Evolutionary conservation across 92 coral and sea anemone species (phyloP), one percentile per base, ranked within the genome.

Genomic region (Paragorgia papillata): DNA sequence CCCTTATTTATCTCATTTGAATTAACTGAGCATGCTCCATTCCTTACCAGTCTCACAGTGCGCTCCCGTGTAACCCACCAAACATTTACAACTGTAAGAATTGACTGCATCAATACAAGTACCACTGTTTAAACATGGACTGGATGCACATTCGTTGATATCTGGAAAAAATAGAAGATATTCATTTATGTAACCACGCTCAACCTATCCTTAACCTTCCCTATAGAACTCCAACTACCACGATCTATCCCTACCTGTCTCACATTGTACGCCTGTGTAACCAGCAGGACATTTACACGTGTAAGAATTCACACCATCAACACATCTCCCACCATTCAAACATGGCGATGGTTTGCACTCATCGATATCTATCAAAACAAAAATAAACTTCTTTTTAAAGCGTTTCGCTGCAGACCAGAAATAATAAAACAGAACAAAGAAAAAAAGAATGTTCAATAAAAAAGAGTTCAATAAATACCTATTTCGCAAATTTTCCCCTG

Each of bases 301-400:
- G 60, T 68, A 68, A 13, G 75, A 68, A 49, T 46, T 49, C 15
- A 68, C 75, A 13, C 75, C 75, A 68, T 68, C 75, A 43, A 68
- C 58, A 68, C 75, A 68, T 2, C 34, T 21, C 2, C 59, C 75
- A 5, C 34, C 59, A 20, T 68, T 68, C 30, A 44, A 17, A 29
- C 75, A 68, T 25, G 49, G n/a, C 53, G 53, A 46, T 15, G 53
- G 53, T 6, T 46, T n/a, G n/a, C 53, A 46, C 7, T 46, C 53
- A 15, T 46, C 53, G n/a, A 46, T 46, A 46, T 46, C 53, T 46
- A 15, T 2, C 14, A 46, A 46, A 15, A 46, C 30, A 56, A 22
- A 22, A 13, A 56, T 1, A 14, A 56, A 56, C 30, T 7, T 14
- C 2, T 48, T 7, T 68, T 51, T 28, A 31, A 68, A 35, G 53